Evolutionary conservation across 2,888 invertebrate species (phyloP), one percentile per base, ranked within the genome.

Genomic region (Corbicula japonica): DNA sequence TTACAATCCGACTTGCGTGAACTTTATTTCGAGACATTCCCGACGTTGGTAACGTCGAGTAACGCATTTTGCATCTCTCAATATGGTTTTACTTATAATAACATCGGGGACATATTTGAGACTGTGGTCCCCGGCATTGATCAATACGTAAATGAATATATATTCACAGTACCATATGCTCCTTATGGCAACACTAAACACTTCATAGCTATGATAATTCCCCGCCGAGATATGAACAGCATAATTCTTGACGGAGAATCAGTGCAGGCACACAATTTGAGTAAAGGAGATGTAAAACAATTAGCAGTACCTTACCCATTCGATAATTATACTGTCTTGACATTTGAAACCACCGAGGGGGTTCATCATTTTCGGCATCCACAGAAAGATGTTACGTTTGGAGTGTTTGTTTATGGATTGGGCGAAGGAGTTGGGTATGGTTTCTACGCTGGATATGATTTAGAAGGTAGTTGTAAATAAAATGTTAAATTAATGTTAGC

Each of bases 81-180:
- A 10, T 66, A 54, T n/a, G 66, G 54, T 1, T 4, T 54, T n/a
- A 18, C 35, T n/a, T 28, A 1, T n/a, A 10, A 0, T 30, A 6
- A 30, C 21, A 23, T 2, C 4, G 66, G 35, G 1, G 35, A 52
- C 8, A 18, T 54, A 38, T 66, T 66, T 18, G 52, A 52, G 65
- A n/a, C 52, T 21, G 28, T 52, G 35, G 65, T 65, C 4, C 65
- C 65, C 1, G 6, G 50, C 10, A n/a, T 65, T 23, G 28, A 65
- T 30, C 65, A 65, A 10, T 65, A 65, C n/a, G 26, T 65, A 5
- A 50, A 50, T 23, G 52, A 50, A 26, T 50, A 50, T 12, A 65
- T 2, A 8, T 65, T 65, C 28, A 52, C 32, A 10, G 65, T 65
- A 5, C 65, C 65, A 12, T 10, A 38, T 12, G 65, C 35, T 26